Base-by-base conservation (phyloP, 2,113 vertebrate genomes). In the Ailuropoda melanoleuca region DNA sequence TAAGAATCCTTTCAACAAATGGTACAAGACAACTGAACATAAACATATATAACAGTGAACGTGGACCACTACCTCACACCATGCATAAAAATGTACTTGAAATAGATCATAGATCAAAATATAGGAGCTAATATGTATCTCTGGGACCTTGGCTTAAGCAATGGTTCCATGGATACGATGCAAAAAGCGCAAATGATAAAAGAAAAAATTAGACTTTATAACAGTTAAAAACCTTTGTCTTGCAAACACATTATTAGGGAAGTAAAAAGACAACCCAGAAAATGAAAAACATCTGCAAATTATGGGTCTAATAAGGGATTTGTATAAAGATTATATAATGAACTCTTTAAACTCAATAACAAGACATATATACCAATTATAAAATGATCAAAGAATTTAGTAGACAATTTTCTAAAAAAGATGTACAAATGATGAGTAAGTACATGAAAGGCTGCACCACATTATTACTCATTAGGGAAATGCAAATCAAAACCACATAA, bases 311-410 rank as follows among this genome's bases (percentile, higher is more conserved):
- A 81, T 62, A 80, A 85, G 70, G 37, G 18, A 29, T 23, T 92
- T 92, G 3, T 43, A 50, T 66, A 46, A 31, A 89, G 29, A 53
- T 85, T 96, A 55, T 91, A 15, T 48, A 74, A 48, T 19, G 3
- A 62, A 43, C n/a, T 62, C 24, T 80, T 88, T 72, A 31, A 95
- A 92, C 64, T 64, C 31, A 83, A n/a, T 39, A 85, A 56, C 48
- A 39, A 95, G 23, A 82, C 14, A 93, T 70, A 53, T 31, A 66
- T 39, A 17, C 21, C 29, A 88, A n/a, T 66, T 80, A 48, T 85
- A 92, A 95, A 91, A 56, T 70, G 19, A 70, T 77, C 39, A 92
- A 88, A 93, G 8, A 88, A 81, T 55, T 85, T 93, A 93, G 34
- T 91, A 93, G 70, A 55, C 0, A 87, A 66, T 96, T 91, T 18